A percentile compares a stretch with the other conserved stretches of the same genome.
Conservation (phyloP, 2,113 vertebrate genomes). For the Aptenodytes patagonicus region DNA sequence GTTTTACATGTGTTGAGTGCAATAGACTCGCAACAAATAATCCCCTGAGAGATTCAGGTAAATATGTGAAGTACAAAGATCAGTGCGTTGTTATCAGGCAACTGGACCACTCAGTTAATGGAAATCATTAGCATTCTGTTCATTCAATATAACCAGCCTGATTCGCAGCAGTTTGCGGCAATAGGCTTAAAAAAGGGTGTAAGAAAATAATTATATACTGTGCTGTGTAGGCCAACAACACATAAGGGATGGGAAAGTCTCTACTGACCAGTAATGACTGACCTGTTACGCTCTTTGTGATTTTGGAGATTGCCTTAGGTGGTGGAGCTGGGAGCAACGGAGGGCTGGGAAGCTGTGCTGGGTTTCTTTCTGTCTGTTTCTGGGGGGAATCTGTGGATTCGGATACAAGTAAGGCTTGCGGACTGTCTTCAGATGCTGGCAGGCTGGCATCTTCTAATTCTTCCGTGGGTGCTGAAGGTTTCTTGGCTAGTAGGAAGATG, state of each 20-base stretch:
- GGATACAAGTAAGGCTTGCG: conserved; percentile 77
- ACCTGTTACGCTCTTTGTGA: conserved; percentile 73
- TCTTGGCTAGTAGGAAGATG: conserved; percentile 66
- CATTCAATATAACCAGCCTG: background rate
- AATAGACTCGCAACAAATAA: background rate
- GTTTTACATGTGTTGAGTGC: background rate
- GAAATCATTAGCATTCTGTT: background rate
- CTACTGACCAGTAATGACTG: background rate
- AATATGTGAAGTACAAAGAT: background rate
- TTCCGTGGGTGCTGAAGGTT: conserved; percentile 51
- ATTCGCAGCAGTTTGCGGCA: background rate
- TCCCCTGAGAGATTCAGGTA: background rate
- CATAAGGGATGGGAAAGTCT: background rate
- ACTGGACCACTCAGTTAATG: background rate
- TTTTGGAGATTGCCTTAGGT: conserved; percentile 73
- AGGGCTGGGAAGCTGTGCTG: conserved; percentile 74
- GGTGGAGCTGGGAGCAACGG: conserved; percentile 70
- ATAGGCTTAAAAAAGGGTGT: background rate
- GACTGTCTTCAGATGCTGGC: conserved; percentile 59
- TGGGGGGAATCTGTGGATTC: conserved; percentile 70
- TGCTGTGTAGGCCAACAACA: background rate
- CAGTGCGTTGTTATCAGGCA: background rate
- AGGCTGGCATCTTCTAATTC: conserved; percentile 57
- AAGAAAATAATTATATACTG: background rate
- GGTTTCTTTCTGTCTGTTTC: conserved; percentile 64